These are phyloP conservation scores for Callipepla squamata DNA, from an alignment of 2,113 vertebrate species.

Conservation along the genomic window DNA sequence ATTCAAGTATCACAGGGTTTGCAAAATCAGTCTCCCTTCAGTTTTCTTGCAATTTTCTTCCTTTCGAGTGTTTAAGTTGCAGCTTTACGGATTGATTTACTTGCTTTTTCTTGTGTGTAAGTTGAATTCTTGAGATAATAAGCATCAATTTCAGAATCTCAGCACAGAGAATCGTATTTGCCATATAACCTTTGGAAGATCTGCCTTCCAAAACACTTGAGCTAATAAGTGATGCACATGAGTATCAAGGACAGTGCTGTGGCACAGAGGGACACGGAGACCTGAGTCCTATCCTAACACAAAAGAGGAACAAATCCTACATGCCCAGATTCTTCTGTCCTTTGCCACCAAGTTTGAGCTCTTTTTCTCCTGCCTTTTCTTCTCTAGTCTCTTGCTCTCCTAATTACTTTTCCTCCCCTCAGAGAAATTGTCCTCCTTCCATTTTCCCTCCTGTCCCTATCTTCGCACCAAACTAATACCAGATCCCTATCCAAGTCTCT, in stretches of 20 bases:
- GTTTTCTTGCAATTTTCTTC: not conserved
- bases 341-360: not conserved
- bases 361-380: not conserved
- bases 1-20: not conserved
- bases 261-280: not conserved
- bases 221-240: not conserved
- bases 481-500: not conserved
- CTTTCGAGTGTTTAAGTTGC: not conserved
- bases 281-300: not conserved
- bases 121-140: not conserved
- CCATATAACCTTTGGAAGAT: not conserved
- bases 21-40: not conserved
- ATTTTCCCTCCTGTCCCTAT: not conserved
- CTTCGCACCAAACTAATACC: not conserved
- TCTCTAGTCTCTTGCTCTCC: not conserved
- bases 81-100: not conserved
- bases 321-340: not conserved
- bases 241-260: not conserved
- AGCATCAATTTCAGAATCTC: not conserved
- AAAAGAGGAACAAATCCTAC: not conserved
- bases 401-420: not conserved
- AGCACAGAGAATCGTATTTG: no score
- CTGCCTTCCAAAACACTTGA: not conserved
- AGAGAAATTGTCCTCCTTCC: not conserved
- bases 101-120: not conserved